These are phyloP conservation scores for Enteromius radiatus DNA, from an alignment of 2,797 vertebrate genomes.

Conservation along the genomic window DNA sequence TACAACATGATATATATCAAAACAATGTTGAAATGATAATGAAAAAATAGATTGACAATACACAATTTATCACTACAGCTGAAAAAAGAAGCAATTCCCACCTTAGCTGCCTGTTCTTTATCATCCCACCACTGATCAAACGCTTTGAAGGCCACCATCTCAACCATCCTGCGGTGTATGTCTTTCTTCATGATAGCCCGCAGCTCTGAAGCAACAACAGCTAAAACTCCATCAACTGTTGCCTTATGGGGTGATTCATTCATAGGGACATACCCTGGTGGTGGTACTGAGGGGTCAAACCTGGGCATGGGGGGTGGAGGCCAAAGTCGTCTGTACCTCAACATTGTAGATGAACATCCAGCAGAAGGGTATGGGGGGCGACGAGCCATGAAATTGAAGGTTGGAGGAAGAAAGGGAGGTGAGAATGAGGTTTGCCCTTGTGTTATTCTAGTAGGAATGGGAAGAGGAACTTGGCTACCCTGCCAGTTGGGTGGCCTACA, in stretches of 20 bases:
- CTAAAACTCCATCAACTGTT: constrained; percentile 87
- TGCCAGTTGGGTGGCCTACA: constrained; percentile 82
- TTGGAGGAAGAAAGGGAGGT: constrained; percentile 70
- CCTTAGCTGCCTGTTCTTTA: constrained; percentile 88
- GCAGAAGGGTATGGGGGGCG: constrained; percentile 17
- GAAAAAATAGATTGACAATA: constrained; percentile 1
- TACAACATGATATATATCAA: neutral
- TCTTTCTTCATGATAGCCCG: constrained; percentile 93
- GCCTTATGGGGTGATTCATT: constrained; percentile 84
- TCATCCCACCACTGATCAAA: constrained; percentile 96
- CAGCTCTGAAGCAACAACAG: constrained; percentile 87
- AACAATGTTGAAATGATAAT: constrained; percentile 24
- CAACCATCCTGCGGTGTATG: constrained; percentile 91
- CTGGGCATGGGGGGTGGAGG: constrained; percentile 78
- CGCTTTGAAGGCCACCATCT: constrained; percentile 89
- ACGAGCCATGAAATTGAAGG: constrained; percentile 70
- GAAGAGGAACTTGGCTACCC: constrained; percentile 70
- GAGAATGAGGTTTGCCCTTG: constrained; percentile 75
- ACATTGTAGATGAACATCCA: constrained; percentile 55
- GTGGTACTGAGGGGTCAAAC: constrained; percentile 90
- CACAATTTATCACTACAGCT: neutral
- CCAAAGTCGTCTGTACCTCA: constrained; percentile 79
- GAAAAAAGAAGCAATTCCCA: constrained; percentile 61
- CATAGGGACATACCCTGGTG: constrained; percentile 81
- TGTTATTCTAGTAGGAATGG: constrained; percentile 87